phyloP scores from a whole-genome alignment of 2,797 vertebrate genomes.

The Pseudochromis fuscus region DNA sequence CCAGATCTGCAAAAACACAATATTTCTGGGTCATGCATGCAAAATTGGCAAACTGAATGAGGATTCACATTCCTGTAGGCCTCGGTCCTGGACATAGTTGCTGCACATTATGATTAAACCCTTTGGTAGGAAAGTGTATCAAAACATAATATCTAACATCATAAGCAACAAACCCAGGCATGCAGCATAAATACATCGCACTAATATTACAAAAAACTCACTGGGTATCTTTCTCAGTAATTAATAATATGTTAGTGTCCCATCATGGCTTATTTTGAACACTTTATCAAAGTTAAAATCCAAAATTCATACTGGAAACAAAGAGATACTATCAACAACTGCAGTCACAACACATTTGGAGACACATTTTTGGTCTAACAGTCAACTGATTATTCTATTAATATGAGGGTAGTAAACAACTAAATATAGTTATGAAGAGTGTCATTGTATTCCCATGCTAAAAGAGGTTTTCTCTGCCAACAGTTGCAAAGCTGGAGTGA shows the following conservation, averaged over 20 bases:
- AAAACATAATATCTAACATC: not conserved
- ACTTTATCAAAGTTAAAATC: slow-evolving; percentile 30
- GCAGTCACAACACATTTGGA: slow-evolving; percentile 1
- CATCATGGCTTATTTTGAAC: slow-evolving; percentile 31
- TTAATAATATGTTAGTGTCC: slow-evolving; percentile 22
- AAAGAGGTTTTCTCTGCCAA: slow-evolving; percentile 5
- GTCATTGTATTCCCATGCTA: slow-evolving; percentile 1
- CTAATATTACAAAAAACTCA: slow-evolving; percentile 25
- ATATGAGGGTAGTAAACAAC: slow-evolving; percentile 12
- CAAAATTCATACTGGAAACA: slow-evolving; percentile 19
- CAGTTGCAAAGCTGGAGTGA: not conserved
- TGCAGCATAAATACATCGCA: not conserved
- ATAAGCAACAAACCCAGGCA: not conserved
- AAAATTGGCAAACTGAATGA: not conserved
- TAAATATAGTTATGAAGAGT: slow-evolving; percentile 25
- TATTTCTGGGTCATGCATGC: not conserved
- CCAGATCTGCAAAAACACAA: not conserved
- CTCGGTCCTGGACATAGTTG: not conserved
- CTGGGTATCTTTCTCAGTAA: slow-evolving; percentile 25
- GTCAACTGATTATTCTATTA: slow-evolving; percentile 19
- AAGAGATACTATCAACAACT: slow-evolving; percentile 9
- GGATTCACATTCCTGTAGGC: not conserved
- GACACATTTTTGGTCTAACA: slow-evolving; percentile 10
- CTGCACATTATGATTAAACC: not conserved
- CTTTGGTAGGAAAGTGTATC: not conserved